Conservation (phyloP, 2,113 vertebrate genomes). For the Henicopernis longicauda region DNA sequence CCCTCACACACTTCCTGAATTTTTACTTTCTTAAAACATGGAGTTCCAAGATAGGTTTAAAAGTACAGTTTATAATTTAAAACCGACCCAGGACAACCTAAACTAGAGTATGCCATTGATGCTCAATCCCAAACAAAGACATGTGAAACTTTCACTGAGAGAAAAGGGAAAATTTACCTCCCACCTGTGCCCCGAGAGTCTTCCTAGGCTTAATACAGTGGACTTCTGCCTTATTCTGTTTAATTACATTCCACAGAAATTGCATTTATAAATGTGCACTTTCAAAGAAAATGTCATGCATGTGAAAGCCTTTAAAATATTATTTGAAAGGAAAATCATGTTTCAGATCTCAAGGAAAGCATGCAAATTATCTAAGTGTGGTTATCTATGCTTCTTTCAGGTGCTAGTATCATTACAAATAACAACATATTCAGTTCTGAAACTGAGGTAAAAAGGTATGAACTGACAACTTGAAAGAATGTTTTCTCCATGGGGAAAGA, state of each 20-base stretch:
- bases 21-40: not conserved
- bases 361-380: not conserved
- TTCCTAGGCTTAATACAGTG: not conserved
- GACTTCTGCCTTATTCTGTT: not conserved
- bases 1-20: not conserved
- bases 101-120: not conserved
- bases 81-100: not conserved
- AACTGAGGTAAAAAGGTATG: not conserved
- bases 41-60: not conserved
- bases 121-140: not conserved
- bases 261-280: not conserved
- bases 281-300: not conserved
- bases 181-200: not conserved
- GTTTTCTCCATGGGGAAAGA: not conserved
- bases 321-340: not conserved
- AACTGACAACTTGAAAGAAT: not conserved
- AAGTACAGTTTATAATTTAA: not conserved
- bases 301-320: not conserved
- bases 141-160: not conserved
- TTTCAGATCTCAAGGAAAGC: not conserved
- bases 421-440: slow-evolving; percentile 40
- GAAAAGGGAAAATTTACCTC: not conserved
- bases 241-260: not conserved
- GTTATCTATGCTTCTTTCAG: not conserved
- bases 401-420: not conserved